Base-by-base conservation (phyloP, 2,113 vertebrate genomes). In the Mesoclemmys tuberculata region DNA sequence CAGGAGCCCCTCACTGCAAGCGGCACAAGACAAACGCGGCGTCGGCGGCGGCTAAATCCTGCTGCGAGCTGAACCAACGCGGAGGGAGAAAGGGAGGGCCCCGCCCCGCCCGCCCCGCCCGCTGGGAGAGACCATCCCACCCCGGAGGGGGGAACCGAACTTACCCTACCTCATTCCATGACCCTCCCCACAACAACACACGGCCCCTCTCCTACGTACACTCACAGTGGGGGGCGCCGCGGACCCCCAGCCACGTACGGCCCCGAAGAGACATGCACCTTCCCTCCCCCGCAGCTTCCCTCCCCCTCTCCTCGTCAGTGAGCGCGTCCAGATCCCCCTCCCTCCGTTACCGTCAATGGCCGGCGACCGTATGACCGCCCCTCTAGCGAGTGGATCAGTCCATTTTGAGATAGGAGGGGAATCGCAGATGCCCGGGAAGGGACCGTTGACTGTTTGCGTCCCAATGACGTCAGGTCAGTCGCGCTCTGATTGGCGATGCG, bases 1-100 rank as follows among this genome's bases (percentile, higher is more conserved):
- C 85, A 97, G 82, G 89, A 94, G 96, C 80, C 96, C 92, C 94
- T 92, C 95, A 71, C 88, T 29, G 92, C 87, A 95, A 93, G 92
- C 91, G 31, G 85, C 56, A 18, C 16, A 31, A 92, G 51, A 46
- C 35, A 0, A 14, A 18, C 13, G 18, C 51, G 3, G 8, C 16
- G 1, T 5, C n/a, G 4, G 5, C 27, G 0, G n/a, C 41, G 2
- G 8, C 21, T 5, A 49, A 38, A 86, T 14, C 84, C 49, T 71
- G 64, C 52, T 92, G 48, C 18, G 8, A 89, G 88, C 93, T 97
- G 97, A 98, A 98, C 97, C 94, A 94, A 95, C 97, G 97, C 97
- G 85, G 94, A 82, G 95, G 71, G 74, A 90, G 61, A 52, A 84
- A 82, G 58, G 41, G 82, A 48, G 41, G 56, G 4, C 84, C 84